Conservation (phyloP, 1,140 invertebrate species). For the Tribolium castaneum region DNA sequence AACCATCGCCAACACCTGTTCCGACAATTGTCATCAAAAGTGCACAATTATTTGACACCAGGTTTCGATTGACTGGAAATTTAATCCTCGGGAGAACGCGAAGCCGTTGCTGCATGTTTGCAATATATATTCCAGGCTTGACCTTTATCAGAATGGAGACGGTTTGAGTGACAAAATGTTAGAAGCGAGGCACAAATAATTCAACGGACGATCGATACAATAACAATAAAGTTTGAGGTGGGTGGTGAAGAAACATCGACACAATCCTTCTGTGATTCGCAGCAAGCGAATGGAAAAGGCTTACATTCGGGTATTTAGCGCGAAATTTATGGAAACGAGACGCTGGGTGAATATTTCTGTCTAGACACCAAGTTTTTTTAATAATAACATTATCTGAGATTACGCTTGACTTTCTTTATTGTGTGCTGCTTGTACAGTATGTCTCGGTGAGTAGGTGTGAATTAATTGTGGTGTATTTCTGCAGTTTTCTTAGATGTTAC, state of each 20-base stretch:
- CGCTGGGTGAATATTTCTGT: background rate
- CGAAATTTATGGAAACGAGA: background rate
- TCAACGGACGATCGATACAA: background rate
- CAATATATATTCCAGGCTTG: slow-evolving; percentile 14
- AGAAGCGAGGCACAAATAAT: slow-evolving; percentile 10
- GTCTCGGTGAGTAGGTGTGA: too few relatives aligned
- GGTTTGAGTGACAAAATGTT: slow-evolving; percentile 16
- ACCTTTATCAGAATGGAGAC: background rate
- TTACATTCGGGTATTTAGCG: background rate
- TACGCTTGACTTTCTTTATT: too few relatives aligned
- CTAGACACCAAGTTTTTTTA: background rate
- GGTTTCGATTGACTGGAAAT: slow-evolving; percentile 18
- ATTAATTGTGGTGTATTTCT: too few relatives aligned
- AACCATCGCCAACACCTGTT: slow-evolving; percentile 36
- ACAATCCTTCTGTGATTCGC: background rate
- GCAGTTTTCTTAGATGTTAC: too few relatives aligned
- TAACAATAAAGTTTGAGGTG: background rate
- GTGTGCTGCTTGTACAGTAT: too few relatives aligned
- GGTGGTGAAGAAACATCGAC: background rate
- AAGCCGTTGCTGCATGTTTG: slow-evolving; percentile 18
- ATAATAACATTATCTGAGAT: too few relatives aligned
- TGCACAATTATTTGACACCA: background rate
- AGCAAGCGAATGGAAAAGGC: background rate
- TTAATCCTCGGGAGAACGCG: slow-evolving; percentile 5
- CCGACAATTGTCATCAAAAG: background rate